A percentile compares a stretch with the other conserved stretches of the same genome.
Evolutionary conservation across 37 sponge, comb jelly and placozoan species (phyloP).

Genomic region (Halichondria panicea): DNA sequence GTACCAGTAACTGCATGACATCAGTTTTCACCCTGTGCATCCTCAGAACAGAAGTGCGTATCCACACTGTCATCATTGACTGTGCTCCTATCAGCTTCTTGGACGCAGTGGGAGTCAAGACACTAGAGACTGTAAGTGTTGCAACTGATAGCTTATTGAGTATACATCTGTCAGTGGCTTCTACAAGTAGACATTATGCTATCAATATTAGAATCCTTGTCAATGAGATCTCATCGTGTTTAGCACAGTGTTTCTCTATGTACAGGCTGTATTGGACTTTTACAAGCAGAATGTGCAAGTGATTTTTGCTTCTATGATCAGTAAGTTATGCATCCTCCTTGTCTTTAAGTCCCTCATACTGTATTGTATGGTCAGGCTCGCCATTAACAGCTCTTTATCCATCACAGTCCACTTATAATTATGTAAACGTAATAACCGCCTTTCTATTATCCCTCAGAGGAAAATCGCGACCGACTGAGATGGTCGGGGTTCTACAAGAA

Average conservation of each 20-base stretch:
- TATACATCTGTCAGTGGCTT: not conserved
- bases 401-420: too few relatives aligned
- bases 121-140: conserved; percentile 34
- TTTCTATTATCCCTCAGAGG: conserved; percentile 38
- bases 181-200: not conserved
- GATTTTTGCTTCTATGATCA: conserved; percentile 59
- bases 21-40: too few relatives aligned
- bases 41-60: too few relatives aligned
- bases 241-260: conserved; percentile 1
- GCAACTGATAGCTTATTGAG: not conserved
- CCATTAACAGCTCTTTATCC: not conserved
- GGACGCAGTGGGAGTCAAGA: conserved; percentile 72
- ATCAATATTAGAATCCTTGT: not conserved
- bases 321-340: conserved; percentile 14
- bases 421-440: not conserved
- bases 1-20: too few relatives aligned
- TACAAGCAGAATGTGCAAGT: conserved; percentile 53
- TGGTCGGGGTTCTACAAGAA: conserved; percentile 65
- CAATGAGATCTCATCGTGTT: not conserved
- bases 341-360: not conserved
- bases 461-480: conserved; percentile 58
- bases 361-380: not conserved
- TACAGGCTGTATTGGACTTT: conserved; percentile 50
- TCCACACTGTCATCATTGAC: conserved; percentile 65
- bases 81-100: conserved; percentile 64